Conservation (phyloP, 2,113 vertebrate genomes). For the Edolisoma coerulescens region DNA sequence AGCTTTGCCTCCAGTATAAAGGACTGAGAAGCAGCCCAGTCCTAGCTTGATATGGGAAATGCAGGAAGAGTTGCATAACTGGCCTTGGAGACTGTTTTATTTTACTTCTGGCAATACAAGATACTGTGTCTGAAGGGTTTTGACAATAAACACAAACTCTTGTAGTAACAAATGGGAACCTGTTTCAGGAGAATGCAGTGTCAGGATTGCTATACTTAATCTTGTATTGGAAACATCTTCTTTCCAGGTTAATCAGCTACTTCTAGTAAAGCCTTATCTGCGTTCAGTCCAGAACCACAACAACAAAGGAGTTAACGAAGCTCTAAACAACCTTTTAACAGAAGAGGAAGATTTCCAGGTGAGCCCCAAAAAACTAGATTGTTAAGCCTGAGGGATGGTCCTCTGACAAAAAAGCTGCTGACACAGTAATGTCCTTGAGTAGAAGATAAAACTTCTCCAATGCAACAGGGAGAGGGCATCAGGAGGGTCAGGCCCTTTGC, state of each 20-base stretch:
- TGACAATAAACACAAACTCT: background rate
- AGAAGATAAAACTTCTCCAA: background rate
- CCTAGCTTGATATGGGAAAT: background rate
- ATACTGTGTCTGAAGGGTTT: background rate
- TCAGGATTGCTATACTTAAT: background rate
- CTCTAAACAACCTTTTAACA: slow-evolving; percentile 86
- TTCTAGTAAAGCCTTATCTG: slow-evolving; percentile 88
- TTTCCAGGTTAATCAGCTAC: slow-evolving; percentile 80
- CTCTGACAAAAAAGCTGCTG: background rate
- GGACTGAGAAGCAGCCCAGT: background rate
- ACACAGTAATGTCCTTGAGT: background rate
- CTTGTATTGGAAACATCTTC: background rate
- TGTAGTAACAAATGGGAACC: background rate
- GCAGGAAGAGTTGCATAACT: background rate
- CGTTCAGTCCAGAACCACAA: slow-evolving; percentile 90
- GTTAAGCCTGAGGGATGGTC: background rate
- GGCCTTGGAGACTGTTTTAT: background rate
- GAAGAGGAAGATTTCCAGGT: slow-evolving; percentile 93
- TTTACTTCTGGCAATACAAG: background rate
- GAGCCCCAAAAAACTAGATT: background rate
- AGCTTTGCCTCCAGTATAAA: background rate
- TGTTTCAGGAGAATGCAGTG: background rate
- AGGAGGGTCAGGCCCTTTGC: background rate
- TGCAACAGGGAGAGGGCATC: background rate
- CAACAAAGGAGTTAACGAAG: slow-evolving; percentile 87